Base-by-base conservation (phyloP, 2,888 invertebrate genomes). In the Drosophila borealis region DNA sequence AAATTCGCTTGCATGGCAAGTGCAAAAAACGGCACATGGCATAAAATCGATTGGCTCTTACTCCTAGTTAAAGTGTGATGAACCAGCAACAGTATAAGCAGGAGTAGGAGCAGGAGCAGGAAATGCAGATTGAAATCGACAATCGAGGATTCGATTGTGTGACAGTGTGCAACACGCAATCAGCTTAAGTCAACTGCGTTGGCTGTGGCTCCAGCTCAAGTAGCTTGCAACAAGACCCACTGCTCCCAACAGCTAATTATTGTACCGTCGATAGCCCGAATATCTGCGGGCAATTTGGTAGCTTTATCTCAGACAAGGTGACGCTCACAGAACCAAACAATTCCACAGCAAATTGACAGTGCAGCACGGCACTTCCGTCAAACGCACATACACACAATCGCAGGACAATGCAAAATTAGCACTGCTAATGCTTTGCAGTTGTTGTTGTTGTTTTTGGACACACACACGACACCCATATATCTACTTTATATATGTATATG, bases 1-100 rank as follows among this genome's bases (percentile, higher is more conserved):
- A 56, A 70, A 59, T 62, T 63, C 53, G 39, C 68, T 70, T 64
- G 68, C 80, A 61, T 69, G 54, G 53, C 50, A 62, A 78, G 63
- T 37, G 54, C 21, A 61, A 65, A 55, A 54, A 53, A 41, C 55
- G 25, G 48, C 41, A 64, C 37, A 46, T 49, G 64, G 41, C 69
- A 83, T 50, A 86, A 77, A 89, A 82, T 82, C 89, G 78, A 87
- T 89, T 64, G 46, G 36, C 42, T 49, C 55, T 70, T 48, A 45
- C 42, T 48, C 9, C 48, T 29, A 54, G 50, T 42, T 62, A 54
- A 72, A 60, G 62, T 49, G 62, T 19, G 68, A 63, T 62, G 74
- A 67, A 46, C 48, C 61, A 48, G 46, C 63, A 63, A 42, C 25
- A 48, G 17, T 41, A 36, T 6, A 19, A 42, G 13, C 14, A 36